Evolutionary conservation across 2,797 vertebrate genomes (phyloP).

Genomic region (Scyliorhinus canicula): DNA sequence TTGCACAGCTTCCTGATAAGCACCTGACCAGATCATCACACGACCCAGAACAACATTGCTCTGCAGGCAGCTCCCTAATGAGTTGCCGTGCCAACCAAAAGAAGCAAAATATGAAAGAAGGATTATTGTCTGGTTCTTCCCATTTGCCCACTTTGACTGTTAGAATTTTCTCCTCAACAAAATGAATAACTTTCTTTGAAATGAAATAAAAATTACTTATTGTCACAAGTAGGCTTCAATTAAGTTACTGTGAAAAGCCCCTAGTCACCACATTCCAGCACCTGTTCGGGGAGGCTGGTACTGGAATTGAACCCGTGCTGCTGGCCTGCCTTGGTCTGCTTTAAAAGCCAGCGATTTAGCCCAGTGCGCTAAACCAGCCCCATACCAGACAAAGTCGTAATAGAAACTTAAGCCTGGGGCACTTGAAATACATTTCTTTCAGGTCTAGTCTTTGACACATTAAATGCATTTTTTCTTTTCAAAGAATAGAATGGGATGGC

Average conservation of each 20-base stretch:
- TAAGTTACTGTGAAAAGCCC: too few relatives aligned
- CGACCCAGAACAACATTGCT: background rate
- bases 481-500: too few relatives aligned
- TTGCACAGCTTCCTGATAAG: background rate
- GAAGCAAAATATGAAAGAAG: background rate
- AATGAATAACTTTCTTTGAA: background rate
- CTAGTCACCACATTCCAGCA: too few relatives aligned
- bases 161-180: background rate
- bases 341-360: too few relatives aligned
- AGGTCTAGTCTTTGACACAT: background rate
- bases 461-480: background rate
- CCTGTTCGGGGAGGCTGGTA: too few relatives aligned
- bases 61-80: background rate
- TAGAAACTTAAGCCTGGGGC: background rate
- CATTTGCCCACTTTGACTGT: background rate
- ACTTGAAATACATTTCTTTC: background rate
- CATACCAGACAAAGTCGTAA: background rate
- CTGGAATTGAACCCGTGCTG: too few relatives aligned
- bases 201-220: too few relatives aligned
- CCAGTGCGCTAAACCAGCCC: too few relatives aligned
- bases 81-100: background rate
- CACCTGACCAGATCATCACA: background rate
- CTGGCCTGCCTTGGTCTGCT: too few relatives aligned
- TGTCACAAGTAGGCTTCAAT: too few relatives aligned
- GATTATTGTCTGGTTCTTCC: background rate